phyloP scores from a whole-genome alignment of 2,797 vertebrate genomes.

The Bucorvus abyssinicus region DNA sequence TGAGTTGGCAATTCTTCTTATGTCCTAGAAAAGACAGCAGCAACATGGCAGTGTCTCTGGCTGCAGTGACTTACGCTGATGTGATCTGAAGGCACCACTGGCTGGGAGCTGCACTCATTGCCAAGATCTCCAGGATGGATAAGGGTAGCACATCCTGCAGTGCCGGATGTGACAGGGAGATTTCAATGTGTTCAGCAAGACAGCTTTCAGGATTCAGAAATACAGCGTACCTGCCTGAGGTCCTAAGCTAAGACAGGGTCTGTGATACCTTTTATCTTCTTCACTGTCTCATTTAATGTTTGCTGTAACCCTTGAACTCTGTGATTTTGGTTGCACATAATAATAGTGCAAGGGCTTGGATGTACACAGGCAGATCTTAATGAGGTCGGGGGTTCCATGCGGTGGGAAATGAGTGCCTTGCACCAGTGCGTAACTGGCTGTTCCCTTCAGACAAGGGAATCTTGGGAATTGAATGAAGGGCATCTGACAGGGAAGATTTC shows the following conservation, averaged over 20 bases:
- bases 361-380: not conserved
- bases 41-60: not conserved
- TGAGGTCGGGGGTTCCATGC: not conserved
- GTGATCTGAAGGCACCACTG: not conserved
- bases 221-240: not conserved
- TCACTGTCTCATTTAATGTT: not conserved
- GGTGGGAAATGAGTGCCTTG: not conserved
- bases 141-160: not conserved
- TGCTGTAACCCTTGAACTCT: not conserved
- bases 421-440: not conserved
- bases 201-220: not conserved
- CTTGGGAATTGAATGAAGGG: no score
- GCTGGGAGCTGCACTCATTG: not conserved
- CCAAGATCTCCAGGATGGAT: not conserved
- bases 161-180: not conserved
- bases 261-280: not conserved
- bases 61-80: not conserved
- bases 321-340: not conserved
- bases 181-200: not conserved
- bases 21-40: conserved; percentile 78
- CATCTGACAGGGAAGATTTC: not conserved
- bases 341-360: not conserved
- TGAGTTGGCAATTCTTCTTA: conserved; percentile 86
- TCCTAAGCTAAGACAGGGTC: not conserved
- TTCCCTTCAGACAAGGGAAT: not conserved